A percentile compares a stretch with the other conserved stretches of the same genome.
phyloP scores from a whole-genome alignment of 2,113 vertebrate species.

The Rostratula benghalensis region DNA sequence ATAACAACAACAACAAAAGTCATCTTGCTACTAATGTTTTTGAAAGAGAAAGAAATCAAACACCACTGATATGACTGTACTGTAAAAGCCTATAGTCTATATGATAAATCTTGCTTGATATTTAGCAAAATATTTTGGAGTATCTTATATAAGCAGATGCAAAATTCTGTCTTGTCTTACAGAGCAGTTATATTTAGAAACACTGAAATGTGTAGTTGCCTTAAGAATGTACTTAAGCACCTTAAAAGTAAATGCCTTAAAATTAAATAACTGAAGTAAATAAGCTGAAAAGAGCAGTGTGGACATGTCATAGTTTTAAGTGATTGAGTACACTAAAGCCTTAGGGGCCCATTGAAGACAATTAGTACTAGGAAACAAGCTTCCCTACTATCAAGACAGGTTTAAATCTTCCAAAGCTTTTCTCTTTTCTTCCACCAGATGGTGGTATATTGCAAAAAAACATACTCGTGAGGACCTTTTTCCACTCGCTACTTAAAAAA shows the following conservation, averaged over 20 bases:
- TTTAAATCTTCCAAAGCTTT: neutral
- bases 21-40: neutral
- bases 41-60: neutral
- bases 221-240: neutral
- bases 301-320: neutral
- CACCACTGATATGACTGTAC: neutral
- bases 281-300: neutral
- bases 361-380: neutral
- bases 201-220: neutral
- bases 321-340: neutral
- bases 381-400: neutral
- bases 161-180: neutral
- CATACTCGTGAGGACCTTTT: rapidly evolving
- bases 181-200: neutral
- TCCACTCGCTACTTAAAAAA: neutral
- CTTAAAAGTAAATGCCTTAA: neutral
- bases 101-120: neutral
- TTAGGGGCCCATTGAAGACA: neutral
- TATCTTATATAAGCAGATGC: neutral
- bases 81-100: neutral
- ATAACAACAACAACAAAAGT: neutral
- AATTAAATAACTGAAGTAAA: neutral
- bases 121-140: neutral
- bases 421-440: conserved; percentile 51
- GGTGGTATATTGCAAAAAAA: conserved; percentile 20